Percentiles rank a stretch among this genome's conserved stretches.
Evolutionary conservation across 37 sponge, comb jelly and placozoan genomes (phyloP).

Genomic region (Diacarnus erythraeanus): DNA sequence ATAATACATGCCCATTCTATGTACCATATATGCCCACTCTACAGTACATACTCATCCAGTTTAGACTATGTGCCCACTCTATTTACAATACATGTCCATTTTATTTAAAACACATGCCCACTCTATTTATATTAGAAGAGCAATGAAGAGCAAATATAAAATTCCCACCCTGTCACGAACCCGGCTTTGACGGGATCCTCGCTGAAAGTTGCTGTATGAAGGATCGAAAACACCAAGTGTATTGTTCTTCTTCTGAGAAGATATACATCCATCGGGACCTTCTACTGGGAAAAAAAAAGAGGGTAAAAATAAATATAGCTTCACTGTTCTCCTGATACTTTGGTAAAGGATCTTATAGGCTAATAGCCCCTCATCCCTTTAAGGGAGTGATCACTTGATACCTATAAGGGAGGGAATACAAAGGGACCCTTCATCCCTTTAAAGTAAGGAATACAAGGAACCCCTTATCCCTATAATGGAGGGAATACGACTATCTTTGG

Average conservation of each 20-base stretch:
- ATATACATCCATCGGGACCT: background rate
- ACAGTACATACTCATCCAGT: background rate
- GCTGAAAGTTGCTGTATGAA: slow-evolving; percentile 35
- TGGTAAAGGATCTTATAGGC: too few species aligned
- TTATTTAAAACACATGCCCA: background rate
- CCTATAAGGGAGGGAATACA: too few species aligned
- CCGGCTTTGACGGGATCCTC: slow-evolving; percentile 41
- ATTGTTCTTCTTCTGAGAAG: slow-evolving; percentile 7
- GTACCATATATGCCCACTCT: background rate
- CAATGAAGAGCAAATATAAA: background rate
- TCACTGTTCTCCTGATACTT: too few species aligned
- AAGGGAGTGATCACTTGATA: too few species aligned
- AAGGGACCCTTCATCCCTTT: too few species aligned
- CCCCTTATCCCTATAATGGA: too few species aligned
- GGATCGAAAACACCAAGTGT: slow-evolving; percentile 31
- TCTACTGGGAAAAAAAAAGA: background rate
- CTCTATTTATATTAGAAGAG: too few species aligned
- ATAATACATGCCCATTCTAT: background rate
- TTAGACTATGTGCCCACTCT: background rate
- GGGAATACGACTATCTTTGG: too few species aligned
- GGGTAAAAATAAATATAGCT: background rate
- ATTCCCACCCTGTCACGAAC: background rate
- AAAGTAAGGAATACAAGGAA: too few species aligned
- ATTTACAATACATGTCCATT: background rate
- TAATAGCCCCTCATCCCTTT: too few species aligned